These are phyloP conservation scores for Cryptotis parvus DNA, from an alignment of 2,113 vertebrate genomes.

Conservation along the genomic window DNA sequence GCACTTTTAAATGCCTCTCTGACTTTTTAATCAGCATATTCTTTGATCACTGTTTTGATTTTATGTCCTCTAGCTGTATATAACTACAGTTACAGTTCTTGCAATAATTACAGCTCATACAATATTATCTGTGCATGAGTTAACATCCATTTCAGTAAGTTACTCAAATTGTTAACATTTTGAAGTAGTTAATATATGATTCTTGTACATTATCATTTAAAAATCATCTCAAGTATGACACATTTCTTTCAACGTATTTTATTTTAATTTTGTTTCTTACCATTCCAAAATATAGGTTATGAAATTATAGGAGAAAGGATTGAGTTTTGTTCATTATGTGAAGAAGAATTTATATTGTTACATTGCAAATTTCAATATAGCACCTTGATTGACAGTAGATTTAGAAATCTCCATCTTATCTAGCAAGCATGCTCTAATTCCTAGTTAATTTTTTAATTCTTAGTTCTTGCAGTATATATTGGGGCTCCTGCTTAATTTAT, in stretches of 20 bases:
- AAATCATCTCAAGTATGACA: background rate
- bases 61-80: no score
- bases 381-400: background rate
- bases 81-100: no score
- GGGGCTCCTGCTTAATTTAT: no score
- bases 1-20: background rate
- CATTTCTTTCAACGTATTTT: background rate
- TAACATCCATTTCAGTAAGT: constrained; percentile 8
- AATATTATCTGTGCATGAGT: background rate
- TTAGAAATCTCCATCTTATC: background rate
- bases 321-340: background rate
- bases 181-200: background rate
- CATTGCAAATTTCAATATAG: background rate
- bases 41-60: background rate
- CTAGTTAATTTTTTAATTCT: background rate
- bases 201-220: background rate
- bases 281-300: background rate
- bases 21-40: background rate
- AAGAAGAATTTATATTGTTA: background rate
- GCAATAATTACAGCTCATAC: no score
- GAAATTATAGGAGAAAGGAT: background rate
- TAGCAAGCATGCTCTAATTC: background rate
- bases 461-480: background rate
- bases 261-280: constrained; percentile 43
- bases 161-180: constrained; percentile 42